These are phyloP conservation scores for Zelostemma sp. DNA, from an alignment of 1,140 invertebrate species.

Conservation along the genomic window DNA sequence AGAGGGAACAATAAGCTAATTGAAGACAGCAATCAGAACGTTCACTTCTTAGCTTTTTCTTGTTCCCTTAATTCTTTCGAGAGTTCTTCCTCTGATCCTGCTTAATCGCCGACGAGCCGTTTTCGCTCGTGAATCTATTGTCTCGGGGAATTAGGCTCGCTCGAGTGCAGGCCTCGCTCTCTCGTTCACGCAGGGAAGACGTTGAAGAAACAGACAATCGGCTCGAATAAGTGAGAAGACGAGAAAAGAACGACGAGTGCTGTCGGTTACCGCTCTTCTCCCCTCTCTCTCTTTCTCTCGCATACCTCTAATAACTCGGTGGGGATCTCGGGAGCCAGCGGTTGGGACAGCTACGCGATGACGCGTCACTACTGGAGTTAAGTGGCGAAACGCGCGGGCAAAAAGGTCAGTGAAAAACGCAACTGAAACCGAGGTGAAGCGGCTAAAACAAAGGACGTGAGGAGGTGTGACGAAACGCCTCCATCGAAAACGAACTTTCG, in stretches of 20 bases:
- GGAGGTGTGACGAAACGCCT: conserved; percentile 64
- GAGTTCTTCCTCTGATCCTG: conserved; percentile 33
- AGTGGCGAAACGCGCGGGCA: conserved; percentile 67
- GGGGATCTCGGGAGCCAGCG: conserved; percentile 44
- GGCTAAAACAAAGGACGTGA: conserved; percentile 65
- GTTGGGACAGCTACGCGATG: conserved; percentile 55
- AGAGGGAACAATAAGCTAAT: not conserved
- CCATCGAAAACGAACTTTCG: too few relatives aligned
- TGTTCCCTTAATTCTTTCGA: conserved; percentile 35
- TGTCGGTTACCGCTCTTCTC: conserved; percentile 15
- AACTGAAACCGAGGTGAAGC: conserved; percentile 57
- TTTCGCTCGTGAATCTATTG: conserved; percentile 53
- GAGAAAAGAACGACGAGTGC: conserved; percentile 41
- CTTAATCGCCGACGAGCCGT: conserved; percentile 49
- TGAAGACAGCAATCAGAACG: too few relatives aligned
- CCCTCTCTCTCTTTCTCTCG: conserved; percentile 35
- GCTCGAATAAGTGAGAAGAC: conserved; percentile 37
- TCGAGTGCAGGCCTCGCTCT: conserved; percentile 45
- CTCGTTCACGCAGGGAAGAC: conserved; percentile 42
- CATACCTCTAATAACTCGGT: conserved; percentile 38
- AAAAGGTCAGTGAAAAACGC: conserved; percentile 59
- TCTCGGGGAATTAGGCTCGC: conserved; percentile 59
- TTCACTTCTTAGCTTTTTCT: conserved; percentile 28
- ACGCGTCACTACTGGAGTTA: conserved; percentile 68
- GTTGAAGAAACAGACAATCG: conserved; percentile 45